Conservation (phyloP, 2,113 vertebrate genomes). For the Mirza zaza region DNA sequence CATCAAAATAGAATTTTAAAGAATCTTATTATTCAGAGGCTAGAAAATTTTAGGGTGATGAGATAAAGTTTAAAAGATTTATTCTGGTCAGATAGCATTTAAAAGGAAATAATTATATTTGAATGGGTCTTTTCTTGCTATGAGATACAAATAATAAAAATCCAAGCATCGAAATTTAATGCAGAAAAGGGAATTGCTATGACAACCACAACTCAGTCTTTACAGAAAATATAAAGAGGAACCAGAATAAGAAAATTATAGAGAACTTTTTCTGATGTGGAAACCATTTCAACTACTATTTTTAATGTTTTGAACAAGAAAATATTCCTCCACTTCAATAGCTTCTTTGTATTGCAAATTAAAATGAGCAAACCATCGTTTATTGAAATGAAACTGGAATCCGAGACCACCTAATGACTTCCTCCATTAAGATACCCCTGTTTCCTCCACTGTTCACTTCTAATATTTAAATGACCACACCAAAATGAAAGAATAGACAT, state of each 20-base stretch:
- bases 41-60: neutral
- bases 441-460: neutral
- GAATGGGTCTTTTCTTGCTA: neutral
- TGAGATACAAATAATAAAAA: conserved; percentile 56
- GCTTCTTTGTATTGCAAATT: conserved; percentile 41
- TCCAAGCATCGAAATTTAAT: neutral
- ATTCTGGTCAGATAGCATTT: neutral
- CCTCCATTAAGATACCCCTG: neutral
- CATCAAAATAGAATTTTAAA: neutral
- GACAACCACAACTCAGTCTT: conserved; percentile 64
- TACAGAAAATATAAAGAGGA: conserved; percentile 51
- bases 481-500: neutral
- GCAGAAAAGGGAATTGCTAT: conserved; percentile 59
- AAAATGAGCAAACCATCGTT: neutral
- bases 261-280: conserved; percentile 48
- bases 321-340: conserved; percentile 33
- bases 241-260: conserved; percentile 56
- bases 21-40: neutral
- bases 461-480: neutral
- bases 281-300: conserved; percentile 57
- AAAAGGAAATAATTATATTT: conserved; percentile 17
- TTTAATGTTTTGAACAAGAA: conserved; percentile 57
- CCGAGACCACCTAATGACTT: neutral
- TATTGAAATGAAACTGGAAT: conserved; percentile 35
- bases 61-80: neutral